Evolutionary conservation across 2,888 invertebrate genomes (phyloP).

Genomic region (Dromius quadrimaculatus): DNA sequence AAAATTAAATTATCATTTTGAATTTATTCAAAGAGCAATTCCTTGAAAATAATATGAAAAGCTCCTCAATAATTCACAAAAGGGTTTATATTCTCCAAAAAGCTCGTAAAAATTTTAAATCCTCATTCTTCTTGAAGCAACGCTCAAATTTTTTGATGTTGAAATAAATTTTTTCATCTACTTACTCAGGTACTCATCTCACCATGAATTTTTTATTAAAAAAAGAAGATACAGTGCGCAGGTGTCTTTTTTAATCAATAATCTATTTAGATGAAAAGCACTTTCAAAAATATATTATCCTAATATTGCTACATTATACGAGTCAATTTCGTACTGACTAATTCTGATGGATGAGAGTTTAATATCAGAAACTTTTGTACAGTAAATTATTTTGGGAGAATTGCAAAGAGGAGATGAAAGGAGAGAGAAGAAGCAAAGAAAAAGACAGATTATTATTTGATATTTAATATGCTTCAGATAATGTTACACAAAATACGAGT

Average conservation of each 20-base stretch:
- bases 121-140: no score
- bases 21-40: no score
- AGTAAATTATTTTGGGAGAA: conserved; percentile 34
- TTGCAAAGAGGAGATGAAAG: background rate
- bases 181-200: conserved; percentile 39
- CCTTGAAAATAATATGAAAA: no score
- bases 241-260: conserved; percentile 50
- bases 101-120: background rate
- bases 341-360: conserved; percentile 50
- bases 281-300: conserved; percentile 39
- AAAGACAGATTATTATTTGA: conserved; percentile 29
- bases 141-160: conserved; percentile 23
- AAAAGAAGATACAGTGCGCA: conserved; percentile 42
- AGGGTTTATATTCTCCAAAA: no score
- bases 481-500: no score
- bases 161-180: conserved; percentile 32
- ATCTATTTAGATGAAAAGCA: conserved; percentile 41
- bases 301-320: conserved; percentile 35
- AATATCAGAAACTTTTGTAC: conserved; percentile 45
- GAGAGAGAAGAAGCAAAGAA: background rate
- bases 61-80: no score
- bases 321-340: conserved; percentile 46
- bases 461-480: conserved; percentile 33
- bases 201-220: conserved; percentile 41
- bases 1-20: no score